Evolutionary conservation across 1,140 invertebrate species (phyloP).

Genomic region (Drosophila lacteicornis): DNA sequence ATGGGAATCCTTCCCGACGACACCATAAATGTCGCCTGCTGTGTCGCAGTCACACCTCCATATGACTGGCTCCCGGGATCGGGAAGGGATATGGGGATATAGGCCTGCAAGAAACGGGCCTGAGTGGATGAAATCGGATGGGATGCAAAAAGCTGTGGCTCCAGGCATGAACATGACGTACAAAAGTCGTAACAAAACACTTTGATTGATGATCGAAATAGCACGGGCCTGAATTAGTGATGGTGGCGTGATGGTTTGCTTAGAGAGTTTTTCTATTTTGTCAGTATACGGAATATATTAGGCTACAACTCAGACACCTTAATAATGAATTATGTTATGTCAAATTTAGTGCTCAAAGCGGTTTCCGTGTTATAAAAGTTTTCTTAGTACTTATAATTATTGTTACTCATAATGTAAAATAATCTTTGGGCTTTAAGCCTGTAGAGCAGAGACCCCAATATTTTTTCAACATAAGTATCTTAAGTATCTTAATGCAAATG

Average conservation of each 20-base stretch:
- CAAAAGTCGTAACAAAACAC: slow-evolving; percentile 80
- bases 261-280: neutral
- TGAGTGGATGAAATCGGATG: slow-evolving; percentile 6
- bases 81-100: slow-evolving; percentile 3
- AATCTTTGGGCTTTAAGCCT: no score
- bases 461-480: no score
- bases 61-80: slow-evolving; percentile 21
- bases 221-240: slow-evolving; percentile 11
- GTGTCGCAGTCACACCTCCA: slow-evolving; percentile 73
- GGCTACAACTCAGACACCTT: no score
- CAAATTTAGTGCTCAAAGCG: no score
- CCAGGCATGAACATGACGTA: slow-evolving; percentile 70
- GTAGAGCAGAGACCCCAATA: no score
- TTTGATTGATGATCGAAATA: slow-evolving; percentile 80
- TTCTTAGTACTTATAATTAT: no score
- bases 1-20: slow-evolving; percentile 65
- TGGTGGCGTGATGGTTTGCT: slow-evolving; percentile 21
- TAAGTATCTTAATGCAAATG: no score
- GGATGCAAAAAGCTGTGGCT: slow-evolving; percentile 38
- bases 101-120: slow-evolving; percentile 13
- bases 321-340: no score
- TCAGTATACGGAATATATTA: neutral
- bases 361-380: no score
- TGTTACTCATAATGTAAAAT: no score
- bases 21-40: slow-evolving; percentile 78